A percentile compares a stretch with the other conserved stretches of the same genome.
phyloP scores from a whole-genome alignment of 2,888 invertebrate species.

The Melolontha melolontha region DNA sequence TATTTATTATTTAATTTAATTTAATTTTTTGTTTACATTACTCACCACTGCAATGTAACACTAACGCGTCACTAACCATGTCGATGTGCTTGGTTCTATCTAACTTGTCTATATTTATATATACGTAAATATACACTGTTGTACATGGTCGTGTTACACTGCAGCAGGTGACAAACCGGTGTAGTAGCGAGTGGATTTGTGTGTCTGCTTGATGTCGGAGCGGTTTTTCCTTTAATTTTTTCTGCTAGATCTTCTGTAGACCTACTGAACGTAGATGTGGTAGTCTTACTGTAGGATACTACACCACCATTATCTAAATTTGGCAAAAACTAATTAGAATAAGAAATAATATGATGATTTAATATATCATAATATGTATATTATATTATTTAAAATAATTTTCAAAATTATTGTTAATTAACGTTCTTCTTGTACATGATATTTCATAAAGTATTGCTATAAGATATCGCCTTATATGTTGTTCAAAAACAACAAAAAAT shows the following conservation, averaged over 20 bases:
- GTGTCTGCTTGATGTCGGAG: conserved; percentile 59
- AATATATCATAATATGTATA: too few species aligned
- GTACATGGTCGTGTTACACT: conserved; percentile 61
- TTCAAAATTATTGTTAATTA: too few species aligned
- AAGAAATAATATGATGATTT: too few species aligned
- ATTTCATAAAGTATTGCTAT: too few species aligned
- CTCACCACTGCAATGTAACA: conserved; percentile 67
- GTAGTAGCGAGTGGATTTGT: conserved; percentile 61
- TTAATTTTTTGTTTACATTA: conserved; percentile 58
- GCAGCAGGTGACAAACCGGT: conserved; percentile 65
- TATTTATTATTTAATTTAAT: conserved; percentile 42
- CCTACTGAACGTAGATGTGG: conserved; percentile 36
- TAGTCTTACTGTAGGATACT: conserved; percentile 12
- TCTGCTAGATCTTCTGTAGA: conserved; percentile 39
- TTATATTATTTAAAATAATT: too few species aligned
- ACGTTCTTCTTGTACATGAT: too few species aligned
- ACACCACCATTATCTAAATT: conserved; percentile 1
- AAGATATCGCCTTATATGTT: too few species aligned
- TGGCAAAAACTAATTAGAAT: too few species aligned
- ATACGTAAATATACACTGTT: conserved; percentile 4
- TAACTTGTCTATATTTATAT: conserved; percentile 17
- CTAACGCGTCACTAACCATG: conserved; percentile 65
- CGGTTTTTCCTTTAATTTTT: conserved; percentile 35
- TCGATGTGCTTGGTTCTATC: conserved; percentile 65
- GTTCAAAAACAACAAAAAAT: too few species aligned